These are phyloP conservation scores for Eonycteris spelaea DNA, from an alignment of 2,113 vertebrate genomes.

Conservation along the genomic window DNA sequence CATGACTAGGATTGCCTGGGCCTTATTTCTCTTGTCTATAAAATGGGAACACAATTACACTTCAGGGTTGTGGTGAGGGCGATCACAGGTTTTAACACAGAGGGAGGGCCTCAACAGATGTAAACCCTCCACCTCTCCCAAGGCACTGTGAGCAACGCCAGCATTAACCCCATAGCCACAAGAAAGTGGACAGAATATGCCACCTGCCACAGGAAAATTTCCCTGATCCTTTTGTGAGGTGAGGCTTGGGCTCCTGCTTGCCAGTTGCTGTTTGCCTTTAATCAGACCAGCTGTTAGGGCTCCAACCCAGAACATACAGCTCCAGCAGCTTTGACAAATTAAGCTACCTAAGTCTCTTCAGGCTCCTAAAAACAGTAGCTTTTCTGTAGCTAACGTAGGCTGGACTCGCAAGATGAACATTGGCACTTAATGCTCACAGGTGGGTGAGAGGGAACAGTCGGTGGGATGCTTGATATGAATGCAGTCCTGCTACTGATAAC, in stretches of 20 bases:
- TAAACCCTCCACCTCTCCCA: neutral
- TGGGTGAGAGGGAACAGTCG: neutral
- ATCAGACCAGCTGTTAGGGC: neutral
- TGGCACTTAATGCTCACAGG: rapidly evolving
- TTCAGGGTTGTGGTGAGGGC: neutral
- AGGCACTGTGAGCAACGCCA: neutral
- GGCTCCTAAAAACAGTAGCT: neutral
- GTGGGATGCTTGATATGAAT: neutral
- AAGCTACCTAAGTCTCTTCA: neutral
- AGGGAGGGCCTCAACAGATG: neutral
- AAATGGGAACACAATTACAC: neutral
- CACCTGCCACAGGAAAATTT: neutral
- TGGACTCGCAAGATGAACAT: neutral
- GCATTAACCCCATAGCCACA: neutral
- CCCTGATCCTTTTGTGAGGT: neutral
- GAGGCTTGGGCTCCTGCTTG: neutral
- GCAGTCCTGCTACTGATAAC: neutral
- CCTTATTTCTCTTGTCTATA: neutral
- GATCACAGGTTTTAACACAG: neutral
- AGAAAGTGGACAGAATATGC: neutral
- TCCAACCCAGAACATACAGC: neutral
- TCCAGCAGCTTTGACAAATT: neutral
- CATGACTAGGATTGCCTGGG: neutral
- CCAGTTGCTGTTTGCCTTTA: neutral
- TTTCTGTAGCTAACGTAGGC: neutral